These are phyloP conservation scores for Drosophila dives DNA, from an alignment of 2,888 invertebrate species.

Conservation along the genomic window DNA sequence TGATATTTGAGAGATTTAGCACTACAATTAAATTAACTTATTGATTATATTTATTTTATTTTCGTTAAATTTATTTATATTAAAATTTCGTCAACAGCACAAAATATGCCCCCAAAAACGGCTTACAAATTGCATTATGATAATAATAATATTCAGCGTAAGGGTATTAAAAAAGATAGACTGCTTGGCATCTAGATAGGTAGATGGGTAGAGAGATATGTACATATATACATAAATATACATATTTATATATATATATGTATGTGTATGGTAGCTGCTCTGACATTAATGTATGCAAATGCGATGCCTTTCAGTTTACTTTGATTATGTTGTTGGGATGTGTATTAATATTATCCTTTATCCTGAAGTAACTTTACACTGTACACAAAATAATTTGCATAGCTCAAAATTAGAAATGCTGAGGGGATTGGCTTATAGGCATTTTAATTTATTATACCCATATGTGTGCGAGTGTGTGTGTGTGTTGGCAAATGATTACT, in stretches of 20 bases:
- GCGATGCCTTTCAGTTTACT: conserved; percentile 58
- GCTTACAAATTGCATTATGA: neutral
- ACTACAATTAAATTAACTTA: neutral
- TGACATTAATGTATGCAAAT: conserved; percentile 76
- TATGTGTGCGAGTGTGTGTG: neutral
- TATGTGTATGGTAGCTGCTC: conserved; percentile 23
- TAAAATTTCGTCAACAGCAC: neutral
- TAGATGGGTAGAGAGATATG: conserved; percentile 16
- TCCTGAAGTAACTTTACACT: conserved; percentile 50
- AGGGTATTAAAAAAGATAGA: conserved; percentile 19
- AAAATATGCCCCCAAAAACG: too few species aligned
- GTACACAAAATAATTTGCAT: conserved; percentile 45
- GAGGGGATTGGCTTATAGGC: conserved; percentile 32
- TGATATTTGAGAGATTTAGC: neutral
- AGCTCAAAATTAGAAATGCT: conserved; percentile 38
- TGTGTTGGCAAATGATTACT: conserved; percentile 65
- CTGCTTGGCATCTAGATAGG: conserved; percentile 3
- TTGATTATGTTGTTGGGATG: conserved; percentile 70
- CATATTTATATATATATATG: neutral
- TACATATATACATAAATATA: neutral
- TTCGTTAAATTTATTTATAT: neutral
- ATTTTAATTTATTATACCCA: conserved; percentile 13
- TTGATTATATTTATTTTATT: neutral
- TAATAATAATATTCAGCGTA: neutral
- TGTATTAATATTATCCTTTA: conserved; percentile 71